Conservation (phyloP, 2,113 vertebrate genomes). For the Fukomys damarensis region DNA sequence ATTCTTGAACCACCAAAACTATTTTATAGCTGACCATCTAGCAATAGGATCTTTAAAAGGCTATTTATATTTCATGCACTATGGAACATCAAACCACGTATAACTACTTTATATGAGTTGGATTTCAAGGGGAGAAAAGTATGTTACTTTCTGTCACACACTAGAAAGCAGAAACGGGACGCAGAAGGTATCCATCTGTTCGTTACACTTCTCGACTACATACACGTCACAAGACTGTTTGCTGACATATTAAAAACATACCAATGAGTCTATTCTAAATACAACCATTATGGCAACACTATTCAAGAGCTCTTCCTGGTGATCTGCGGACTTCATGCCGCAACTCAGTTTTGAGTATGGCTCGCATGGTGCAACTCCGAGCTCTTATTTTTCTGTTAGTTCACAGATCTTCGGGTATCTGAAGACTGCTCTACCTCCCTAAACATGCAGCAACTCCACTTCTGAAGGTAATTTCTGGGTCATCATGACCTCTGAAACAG, state of each 20-base stretch:
- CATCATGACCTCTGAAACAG: not conserved
- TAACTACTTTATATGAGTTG: not conserved
- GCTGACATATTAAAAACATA: not conserved
- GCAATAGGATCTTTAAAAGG: not conserved
- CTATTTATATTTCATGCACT: not conserved
- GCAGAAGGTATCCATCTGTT: not conserved
- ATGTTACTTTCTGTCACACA: not conserved
- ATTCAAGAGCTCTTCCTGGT: not conserved
- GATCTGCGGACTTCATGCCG: not conserved
- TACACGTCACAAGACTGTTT: not conserved
- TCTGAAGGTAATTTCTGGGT: not conserved
- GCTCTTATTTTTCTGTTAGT: not conserved
- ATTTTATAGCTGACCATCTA: not conserved
- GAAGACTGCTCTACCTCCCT: not conserved
- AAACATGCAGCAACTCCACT: not conserved
- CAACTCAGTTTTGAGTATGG: not conserved
- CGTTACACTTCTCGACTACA: not conserved
- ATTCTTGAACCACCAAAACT: conserved; percentile 34
- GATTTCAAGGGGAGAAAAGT: not conserved
- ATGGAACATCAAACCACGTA: not conserved
- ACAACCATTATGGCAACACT: not conserved
- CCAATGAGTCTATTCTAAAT: not conserved
- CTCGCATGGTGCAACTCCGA: not conserved
- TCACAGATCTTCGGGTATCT: not conserved
- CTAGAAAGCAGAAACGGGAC: not conserved